Percentiles rank a stretch among this genome's conserved stretches.
Conservation (phyloP, 1,140 invertebrate species). For the Hestina assimilis region DNA sequence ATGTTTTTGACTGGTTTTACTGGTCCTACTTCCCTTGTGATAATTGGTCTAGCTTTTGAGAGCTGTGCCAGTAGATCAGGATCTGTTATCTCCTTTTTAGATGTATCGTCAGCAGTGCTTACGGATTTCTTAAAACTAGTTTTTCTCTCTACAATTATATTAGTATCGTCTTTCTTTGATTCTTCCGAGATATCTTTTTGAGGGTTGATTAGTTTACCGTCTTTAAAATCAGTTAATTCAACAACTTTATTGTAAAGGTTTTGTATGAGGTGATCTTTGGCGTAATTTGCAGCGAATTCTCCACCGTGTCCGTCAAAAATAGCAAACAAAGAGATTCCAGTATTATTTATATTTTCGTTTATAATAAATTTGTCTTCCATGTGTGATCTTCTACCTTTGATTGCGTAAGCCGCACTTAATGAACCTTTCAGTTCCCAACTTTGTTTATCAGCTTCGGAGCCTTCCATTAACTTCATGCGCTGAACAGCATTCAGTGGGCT, state of each 20-base stretch:
- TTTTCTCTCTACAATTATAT: slow-evolving; percentile 76
- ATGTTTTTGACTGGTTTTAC: slow-evolving; percentile 60
- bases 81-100: slow-evolving; percentile 83
- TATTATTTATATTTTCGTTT: slow-evolving; percentile 86
- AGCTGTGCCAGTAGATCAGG: slow-evolving; percentile 83
- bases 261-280: slow-evolving; percentile 88
- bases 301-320: slow-evolving; percentile 98
- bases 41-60: slow-evolving; percentile 81
- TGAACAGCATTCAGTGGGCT: slow-evolving; percentile 78
- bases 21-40: slow-evolving; percentile 82
- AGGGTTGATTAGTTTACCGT: slow-evolving; percentile 75
- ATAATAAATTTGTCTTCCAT: slow-evolving; percentile 97
- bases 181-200: slow-evolving; percentile 64
- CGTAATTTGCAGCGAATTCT: slow-evolving; percentile 95
- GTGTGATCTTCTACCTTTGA: slow-evolving; percentile 91
- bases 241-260: slow-evolving; percentile 87
- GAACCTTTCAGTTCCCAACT: slow-evolving; percentile 88
- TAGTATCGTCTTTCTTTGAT: slow-evolving; percentile 63
- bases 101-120: slow-evolving; percentile 79
- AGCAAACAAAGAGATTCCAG: slow-evolving; percentile 91
- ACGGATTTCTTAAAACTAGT: slow-evolving; percentile 83
- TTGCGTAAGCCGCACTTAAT: slow-evolving; percentile 90
- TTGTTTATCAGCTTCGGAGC: slow-evolving; percentile 80
- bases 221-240: slow-evolving; percentile 83
- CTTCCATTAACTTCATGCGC: slow-evolving; percentile 77